Evolutionary conservation across 1,140 invertebrate genomes (phyloP).

Genomic region (Vanessa atalanta): DNA sequence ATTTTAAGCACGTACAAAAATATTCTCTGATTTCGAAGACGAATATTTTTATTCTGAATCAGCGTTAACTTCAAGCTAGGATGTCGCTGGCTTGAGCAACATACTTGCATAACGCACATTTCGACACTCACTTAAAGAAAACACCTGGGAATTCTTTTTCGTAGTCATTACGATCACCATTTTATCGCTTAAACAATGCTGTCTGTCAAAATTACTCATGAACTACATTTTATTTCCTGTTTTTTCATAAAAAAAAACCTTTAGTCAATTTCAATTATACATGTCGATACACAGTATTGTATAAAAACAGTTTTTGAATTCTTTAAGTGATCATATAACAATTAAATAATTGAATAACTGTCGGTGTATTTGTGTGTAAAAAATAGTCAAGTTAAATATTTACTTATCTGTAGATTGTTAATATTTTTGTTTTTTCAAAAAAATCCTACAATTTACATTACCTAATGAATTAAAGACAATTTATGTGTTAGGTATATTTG

Average conservation of each 20-base stretch:
- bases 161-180: constrained; percentile 10
- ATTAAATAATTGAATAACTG: no score
- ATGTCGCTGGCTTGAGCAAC: constrained; percentile 30
- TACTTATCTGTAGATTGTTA: no score
- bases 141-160: constrained; percentile 24
- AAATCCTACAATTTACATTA: no score
- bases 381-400: no score
- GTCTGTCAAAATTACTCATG: constrained; percentile 8
- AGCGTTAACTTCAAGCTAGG: constrained; percentile 28
- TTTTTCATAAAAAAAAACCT: not conserved
- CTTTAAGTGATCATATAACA: no score
- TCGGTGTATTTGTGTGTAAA: no score
- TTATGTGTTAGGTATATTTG: no score
- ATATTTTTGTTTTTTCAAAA: no score
- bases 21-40: not conserved
- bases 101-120: constrained; percentile 28
- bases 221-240: constrained; percentile 10
- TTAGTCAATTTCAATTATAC: not conserved
- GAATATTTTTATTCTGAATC: constrained; percentile 28
- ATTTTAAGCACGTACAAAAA: not conserved
- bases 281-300: no score
- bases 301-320: no score
- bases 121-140: constrained; percentile 31
- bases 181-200: constrained; percentile 23
- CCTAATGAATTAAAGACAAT: no score